Evolutionary conservation across 2,888 invertebrate genomes (phyloP), one percentile per base, ranked within the genome.

Genomic region (Heteromyza rotundicornis): DNA sequence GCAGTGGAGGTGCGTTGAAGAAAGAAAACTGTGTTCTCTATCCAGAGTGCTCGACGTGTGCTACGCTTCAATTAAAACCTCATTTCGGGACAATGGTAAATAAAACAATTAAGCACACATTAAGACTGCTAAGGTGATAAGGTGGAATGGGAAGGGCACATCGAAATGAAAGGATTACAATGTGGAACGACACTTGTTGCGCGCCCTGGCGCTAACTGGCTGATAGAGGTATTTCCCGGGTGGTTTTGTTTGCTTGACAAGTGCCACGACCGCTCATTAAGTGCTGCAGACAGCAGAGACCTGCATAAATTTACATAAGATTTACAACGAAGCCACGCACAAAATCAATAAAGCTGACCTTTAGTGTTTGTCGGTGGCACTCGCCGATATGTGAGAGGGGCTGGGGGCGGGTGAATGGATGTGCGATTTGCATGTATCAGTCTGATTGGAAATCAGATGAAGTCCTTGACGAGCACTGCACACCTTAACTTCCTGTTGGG

Each of bases 51-150:
- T 14, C 14, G n/a, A 14, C n/a, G 5, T 40, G 17, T n/a, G n/a
- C 40, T 12, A n/a, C 56, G 40, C 47, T 49, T 35, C 35, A 57
- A 52, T 52, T 59, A 61, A 63, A 61, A 57, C 51, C 44, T 63
- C 57, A 63, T 59, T 52, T 56, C 36, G 61, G 57, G 62, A 64
- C 56, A 66, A 74, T 72, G 74, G 72, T 73, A 74, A 73, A 72
- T 63, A 70, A 68, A 70, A 67, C 61, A 59, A 61, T 63, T 65
- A 69, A 67, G 62, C 17, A 51, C 54, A 47, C 61, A 60, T 53
- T 40, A 40, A 40, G 40, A 3, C 16, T 7, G 40, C 8, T 3
- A n/a, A 14, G 40, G 40, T n/a, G 40, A 17, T 17, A 23, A 3
- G 23, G 20, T 50, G 7, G 50, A 16, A 50, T 17, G 8, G 50